Evolutionary conservation across 2,888 invertebrate species (phyloP).

Genomic region (Tolmerus cingulatus): DNA sequence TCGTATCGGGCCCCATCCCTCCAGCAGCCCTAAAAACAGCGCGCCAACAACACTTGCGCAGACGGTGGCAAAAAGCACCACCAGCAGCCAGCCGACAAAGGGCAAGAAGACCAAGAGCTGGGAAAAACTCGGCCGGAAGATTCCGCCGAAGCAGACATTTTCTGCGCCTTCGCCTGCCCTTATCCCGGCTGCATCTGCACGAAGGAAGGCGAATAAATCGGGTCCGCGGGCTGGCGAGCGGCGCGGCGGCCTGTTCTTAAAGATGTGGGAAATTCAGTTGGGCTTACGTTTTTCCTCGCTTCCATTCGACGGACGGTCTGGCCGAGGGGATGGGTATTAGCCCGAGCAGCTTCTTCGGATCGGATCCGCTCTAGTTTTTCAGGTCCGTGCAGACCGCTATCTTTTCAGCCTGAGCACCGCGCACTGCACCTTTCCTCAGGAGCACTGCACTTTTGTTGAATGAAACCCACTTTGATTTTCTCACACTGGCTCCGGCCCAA

Average conservation of each 20-base stretch:
- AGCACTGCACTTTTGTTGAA: background rate
- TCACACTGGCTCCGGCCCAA: background rate
- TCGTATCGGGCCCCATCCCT: background rate
- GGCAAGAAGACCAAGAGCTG: background rate
- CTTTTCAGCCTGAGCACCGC: background rate
- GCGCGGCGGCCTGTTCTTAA: background rate
- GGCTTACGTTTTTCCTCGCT: background rate
- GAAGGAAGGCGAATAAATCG: background rate
- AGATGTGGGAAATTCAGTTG: background rate
- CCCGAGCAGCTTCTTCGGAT: background rate
- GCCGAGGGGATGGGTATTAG: background rate
- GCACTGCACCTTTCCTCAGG: background rate
- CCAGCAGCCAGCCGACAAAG: background rate
- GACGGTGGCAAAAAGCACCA: background rate
- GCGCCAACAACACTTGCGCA: conserved; percentile 16
- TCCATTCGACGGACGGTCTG: background rate
- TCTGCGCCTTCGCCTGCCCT: background rate
- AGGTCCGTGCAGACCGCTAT: background rate
- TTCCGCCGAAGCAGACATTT: conserved; percentile 13
- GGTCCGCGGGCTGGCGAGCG: background rate
- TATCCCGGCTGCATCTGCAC: background rate
- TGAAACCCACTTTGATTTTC: background rate
- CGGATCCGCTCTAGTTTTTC: background rate
- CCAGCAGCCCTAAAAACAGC: background rate
- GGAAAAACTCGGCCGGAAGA: conserved; percentile 1